A percentile compares a stretch with the other conserved stretches of the same genome.
phyloP scores from a whole-genome alignment of 2,113 vertebrate genomes.

The Crotophaga sulcirostris region DNA sequence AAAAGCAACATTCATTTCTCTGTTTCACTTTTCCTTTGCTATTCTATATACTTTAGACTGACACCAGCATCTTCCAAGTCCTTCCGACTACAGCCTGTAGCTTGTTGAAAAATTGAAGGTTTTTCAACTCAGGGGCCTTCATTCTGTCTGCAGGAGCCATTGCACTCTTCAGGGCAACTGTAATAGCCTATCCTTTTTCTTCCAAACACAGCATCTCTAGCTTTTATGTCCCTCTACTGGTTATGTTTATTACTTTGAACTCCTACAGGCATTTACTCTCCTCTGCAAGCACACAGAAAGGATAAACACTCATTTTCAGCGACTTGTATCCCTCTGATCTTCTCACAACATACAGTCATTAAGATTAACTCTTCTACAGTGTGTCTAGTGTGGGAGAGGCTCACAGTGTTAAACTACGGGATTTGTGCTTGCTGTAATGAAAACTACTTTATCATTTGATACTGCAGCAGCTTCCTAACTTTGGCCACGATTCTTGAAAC shows the following conservation, averaged over 20 bases:
- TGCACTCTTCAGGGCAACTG: not conserved
- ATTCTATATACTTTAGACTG: not conserved
- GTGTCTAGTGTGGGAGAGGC: not conserved
- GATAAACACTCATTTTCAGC: not conserved
- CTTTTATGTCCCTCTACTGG: not conserved
- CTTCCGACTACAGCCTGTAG: not conserved
- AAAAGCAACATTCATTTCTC: not conserved
- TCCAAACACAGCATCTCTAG: not conserved
- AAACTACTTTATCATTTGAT: slow-evolving; percentile 28
- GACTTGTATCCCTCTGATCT: not conserved
- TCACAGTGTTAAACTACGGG: not conserved
- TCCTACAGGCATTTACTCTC: not conserved
- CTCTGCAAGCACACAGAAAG: not conserved
- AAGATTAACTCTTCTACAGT: not conserved
- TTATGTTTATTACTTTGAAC: not conserved
- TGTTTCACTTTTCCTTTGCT: not conserved
- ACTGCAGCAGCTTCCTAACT: not conserved
- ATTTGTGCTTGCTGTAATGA: not conserved
- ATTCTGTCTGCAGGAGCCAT: not conserved
- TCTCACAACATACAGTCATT: slow-evolving; percentile 32
- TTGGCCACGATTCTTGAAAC: not conserved
- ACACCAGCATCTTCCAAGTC: not conserved
- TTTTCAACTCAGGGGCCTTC: not conserved
- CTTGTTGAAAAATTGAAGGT: not conserved
- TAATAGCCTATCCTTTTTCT: not conserved